Percentiles rank a stretch among this genome's conserved stretches.
Evolutionary conservation across 2,888 invertebrate species (phyloP).

Genomic region (Zaprionus lineosus): DNA sequence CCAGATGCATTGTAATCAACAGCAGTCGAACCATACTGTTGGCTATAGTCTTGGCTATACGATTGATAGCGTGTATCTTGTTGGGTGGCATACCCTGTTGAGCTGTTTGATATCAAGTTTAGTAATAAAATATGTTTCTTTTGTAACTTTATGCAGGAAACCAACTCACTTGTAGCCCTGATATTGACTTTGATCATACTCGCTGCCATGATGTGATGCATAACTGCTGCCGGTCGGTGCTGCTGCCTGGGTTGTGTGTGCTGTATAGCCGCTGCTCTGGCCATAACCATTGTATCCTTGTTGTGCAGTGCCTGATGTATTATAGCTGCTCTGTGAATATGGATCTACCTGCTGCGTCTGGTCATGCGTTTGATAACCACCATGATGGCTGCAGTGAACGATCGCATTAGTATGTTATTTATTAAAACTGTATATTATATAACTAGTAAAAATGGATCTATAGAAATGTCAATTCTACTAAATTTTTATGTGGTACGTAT

Average conservation of each 20-base stretch:
- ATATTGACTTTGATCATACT: conserved; percentile 83
- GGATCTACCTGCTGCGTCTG: conserved; percentile 82
- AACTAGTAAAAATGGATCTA: no score
- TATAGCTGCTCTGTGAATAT: conserved; percentile 81
- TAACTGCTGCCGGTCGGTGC: conserved; percentile 79
- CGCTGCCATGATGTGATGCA: conserved; percentile 74
- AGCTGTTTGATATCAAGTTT: conserved; percentile 53
- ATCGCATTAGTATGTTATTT: conserved; percentile 45
- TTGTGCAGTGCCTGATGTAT: conserved; percentile 73
- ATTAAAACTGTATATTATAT: no score
- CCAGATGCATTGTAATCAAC: conserved; percentile 82
- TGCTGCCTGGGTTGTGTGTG: conserved; percentile 64
- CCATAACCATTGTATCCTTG: conserved; percentile 82
- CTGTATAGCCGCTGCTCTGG: conserved; percentile 79
- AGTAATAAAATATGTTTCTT: background rate
- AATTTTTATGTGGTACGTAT: no score
- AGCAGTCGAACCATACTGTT: conserved; percentile 82
- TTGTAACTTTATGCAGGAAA: background rate
- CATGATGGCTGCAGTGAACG: conserved; percentile 77
- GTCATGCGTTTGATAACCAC: conserved; percentile 80
- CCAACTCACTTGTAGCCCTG: conserved; percentile 80
- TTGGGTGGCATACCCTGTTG: conserved; percentile 78
- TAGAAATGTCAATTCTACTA: no score
- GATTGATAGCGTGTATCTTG: conserved; percentile 82
- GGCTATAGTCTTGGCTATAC: conserved; percentile 82